These are phyloP conservation scores for Gavialis gangeticus DNA, from an alignment of 2,113 vertebrate species.

Conservation along the genomic window DNA sequence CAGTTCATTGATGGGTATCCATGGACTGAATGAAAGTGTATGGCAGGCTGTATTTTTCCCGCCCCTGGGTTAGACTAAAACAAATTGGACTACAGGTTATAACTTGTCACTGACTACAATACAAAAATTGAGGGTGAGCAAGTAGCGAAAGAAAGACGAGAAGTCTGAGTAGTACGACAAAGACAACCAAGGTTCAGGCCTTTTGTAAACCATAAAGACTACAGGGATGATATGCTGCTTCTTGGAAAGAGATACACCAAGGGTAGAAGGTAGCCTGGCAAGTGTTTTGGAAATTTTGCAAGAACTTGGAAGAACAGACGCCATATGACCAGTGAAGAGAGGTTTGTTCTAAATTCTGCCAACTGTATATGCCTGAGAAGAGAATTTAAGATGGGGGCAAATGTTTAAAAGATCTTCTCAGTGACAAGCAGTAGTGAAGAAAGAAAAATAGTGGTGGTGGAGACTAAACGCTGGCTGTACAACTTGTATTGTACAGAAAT, in stretches of 20 bases:
- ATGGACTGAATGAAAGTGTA: no score
- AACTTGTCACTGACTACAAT: conserved; percentile 31
- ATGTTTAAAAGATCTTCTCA: not conserved
- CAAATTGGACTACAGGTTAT: not conserved
- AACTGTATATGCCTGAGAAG: not conserved
- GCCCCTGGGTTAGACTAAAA: not conserved
- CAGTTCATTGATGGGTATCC: no score
- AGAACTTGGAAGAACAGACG: not conserved
- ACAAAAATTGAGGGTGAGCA: conserved; percentile 33
- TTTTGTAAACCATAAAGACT: not conserved
- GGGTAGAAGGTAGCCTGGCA: not conserved
- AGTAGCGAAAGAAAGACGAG: not conserved
- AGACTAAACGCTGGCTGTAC: not conserved
- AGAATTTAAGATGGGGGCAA: conserved; percentile 2
- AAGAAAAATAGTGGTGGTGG: not conserved
- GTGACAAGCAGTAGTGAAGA: not conserved
- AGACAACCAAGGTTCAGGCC: not conserved
- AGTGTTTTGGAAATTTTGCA: not conserved
- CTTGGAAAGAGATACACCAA: not conserved
- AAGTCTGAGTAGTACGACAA: not conserved
- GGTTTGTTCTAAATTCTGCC: not conserved
- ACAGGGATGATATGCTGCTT: not conserved
- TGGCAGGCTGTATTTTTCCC: no score
- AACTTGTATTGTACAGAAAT: conserved; percentile 12
- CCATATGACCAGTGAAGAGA: not conserved